Evolutionary conservation across 2,888 invertebrate genomes (phyloP).

Genomic region (Cheilosia variabilis): DNA sequence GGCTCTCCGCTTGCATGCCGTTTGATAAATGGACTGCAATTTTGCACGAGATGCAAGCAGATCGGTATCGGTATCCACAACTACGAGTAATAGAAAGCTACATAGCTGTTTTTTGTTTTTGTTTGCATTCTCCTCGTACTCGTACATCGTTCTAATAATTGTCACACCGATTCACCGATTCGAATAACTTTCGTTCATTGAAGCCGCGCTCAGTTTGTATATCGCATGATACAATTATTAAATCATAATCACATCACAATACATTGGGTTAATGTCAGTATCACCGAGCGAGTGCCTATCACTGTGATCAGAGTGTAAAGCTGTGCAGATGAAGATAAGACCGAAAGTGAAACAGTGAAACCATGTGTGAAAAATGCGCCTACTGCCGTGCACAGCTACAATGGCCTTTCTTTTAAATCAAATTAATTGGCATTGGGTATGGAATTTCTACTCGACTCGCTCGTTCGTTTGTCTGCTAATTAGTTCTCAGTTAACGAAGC

Average conservation of each 20-base stretch:
- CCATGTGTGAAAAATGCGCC: constrained; percentile 72
- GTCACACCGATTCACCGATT: constrained; percentile 44
- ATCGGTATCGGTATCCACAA: constrained; percentile 11
- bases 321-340: constrained; percentile 6
- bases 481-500: constrained; percentile 61
- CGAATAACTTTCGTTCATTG: constrained; percentile 63
- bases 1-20: not conserved
- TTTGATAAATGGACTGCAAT: constrained; percentile 54
- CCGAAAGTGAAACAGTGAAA: constrained; percentile 65
- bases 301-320: constrained; percentile 23
- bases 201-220: constrained; percentile 9
- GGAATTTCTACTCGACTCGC: constrained; percentile 19
- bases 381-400: constrained; percentile 28
- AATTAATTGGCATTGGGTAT: constrained; percentile 65
- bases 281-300: constrained; percentile 9
- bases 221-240: constrained; percentile 47
- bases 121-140: not conserved
- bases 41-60: constrained; percentile 38
- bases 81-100: constrained; percentile 34
- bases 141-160: constrained; percentile 50
- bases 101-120: constrained; percentile 25
- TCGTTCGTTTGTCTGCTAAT: constrained; percentile 40
- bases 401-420: constrained; percentile 61
- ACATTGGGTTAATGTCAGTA: constrained; percentile 40
- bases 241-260: constrained; percentile 55